Evolutionary conservation across 2,113 vertebrate genomes (phyloP).

Genomic region (Opisthocomus hoazin): DNA sequence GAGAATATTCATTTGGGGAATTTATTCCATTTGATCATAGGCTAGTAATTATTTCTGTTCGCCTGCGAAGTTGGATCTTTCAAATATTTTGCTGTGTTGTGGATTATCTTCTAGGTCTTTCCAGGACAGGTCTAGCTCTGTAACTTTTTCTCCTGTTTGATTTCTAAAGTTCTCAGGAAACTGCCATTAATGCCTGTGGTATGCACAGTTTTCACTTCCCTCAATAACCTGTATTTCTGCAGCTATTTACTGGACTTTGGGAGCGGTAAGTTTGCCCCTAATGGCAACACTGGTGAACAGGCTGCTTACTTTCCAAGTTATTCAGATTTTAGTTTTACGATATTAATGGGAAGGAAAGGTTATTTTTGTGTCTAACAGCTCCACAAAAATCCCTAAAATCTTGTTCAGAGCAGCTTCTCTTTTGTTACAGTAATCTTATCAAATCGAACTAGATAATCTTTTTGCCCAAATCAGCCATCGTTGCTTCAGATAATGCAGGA

Average conservation of each 20-base stretch:
- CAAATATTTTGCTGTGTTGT: background rate
- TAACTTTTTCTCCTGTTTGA: background rate
- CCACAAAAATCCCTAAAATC: conserved; percentile 27
- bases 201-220: background rate
- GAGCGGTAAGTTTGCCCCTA: background rate
- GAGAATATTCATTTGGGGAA: background rate
- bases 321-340: background rate
- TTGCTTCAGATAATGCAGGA: conserved; percentile 50
- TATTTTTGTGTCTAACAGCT: conserved; percentile 4
- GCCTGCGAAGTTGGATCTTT: background rate
- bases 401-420: conserved; percentile 10
- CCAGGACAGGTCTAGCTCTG: background rate
- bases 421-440: conserved; percentile 33
- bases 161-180: background rate
- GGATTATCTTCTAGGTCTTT: background rate
- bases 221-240: background rate
- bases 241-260: background rate
- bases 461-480: conserved; percentile 7
- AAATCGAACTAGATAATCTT: conserved; percentile 47
- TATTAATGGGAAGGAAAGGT: background rate
- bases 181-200: background rate
- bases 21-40: background rate
- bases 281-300: background rate
- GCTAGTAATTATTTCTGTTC: background rate
- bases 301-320: background rate